Evolutionary conservation across 2,888 invertebrate genomes (phyloP).

Genomic region (Dasysyrphus albostriatus): DNA sequence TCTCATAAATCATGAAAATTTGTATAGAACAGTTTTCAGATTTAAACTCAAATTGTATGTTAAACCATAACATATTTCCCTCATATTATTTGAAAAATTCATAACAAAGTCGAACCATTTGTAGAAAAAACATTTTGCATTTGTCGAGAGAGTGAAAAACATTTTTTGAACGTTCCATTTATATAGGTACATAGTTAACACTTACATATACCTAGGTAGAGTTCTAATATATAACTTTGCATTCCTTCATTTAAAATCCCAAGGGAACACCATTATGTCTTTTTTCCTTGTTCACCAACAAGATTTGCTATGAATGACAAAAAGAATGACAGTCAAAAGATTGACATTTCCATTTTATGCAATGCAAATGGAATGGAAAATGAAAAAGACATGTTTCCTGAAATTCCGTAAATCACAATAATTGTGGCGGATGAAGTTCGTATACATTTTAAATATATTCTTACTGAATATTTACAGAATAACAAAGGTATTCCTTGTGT

Average conservation of each 20-base stretch:
- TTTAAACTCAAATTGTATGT: no score
- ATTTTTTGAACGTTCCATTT: no score
- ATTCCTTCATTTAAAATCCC: neutral
- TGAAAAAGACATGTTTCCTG: neutral
- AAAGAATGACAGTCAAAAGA: conserved; percentile 23
- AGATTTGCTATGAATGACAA: neutral
- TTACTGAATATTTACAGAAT: neutral
- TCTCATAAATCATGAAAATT: no score
- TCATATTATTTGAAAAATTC: no score
- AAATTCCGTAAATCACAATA: neutral
- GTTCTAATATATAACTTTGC: conserved; percentile 5
- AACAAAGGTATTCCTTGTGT: neutral
- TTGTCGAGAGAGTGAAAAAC: no score
- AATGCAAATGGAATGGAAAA: conserved; percentile 52
- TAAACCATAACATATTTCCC: no score
- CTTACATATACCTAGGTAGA: neutral
- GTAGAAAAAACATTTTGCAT: no score
- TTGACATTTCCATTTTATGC: conserved; percentile 59
- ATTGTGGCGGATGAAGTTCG: neutral
- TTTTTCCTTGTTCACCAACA: conserved; percentile 8
- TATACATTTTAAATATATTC: neutral
- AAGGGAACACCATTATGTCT: conserved; percentile 13
- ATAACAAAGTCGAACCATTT: no score
- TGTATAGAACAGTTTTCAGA: no score
- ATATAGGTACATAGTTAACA: no score